Conservation (phyloP, 2,888 invertebrate species). For the Netelia fuscicornis region DNA sequence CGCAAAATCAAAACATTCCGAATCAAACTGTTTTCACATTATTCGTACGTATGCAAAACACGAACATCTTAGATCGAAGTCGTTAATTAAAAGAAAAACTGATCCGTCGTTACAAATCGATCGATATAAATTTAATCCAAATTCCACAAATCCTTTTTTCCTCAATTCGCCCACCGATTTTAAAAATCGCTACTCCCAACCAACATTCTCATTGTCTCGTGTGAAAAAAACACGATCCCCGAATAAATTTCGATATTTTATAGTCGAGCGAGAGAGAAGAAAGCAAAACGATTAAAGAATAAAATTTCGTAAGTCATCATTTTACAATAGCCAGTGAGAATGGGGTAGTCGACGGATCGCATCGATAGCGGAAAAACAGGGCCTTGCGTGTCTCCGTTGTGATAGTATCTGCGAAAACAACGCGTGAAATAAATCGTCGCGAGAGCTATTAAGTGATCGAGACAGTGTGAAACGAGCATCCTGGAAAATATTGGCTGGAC, state of each 20-base stretch:
- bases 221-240: not conserved
- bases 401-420: slow-evolving; percentile 19
- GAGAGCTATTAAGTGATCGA: slow-evolving; percentile 43
- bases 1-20: too few relatives aligned
- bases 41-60: too few relatives aligned
- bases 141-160: not conserved
- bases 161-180: not conserved
- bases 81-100: too few relatives aligned
- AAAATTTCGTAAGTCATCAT: slow-evolving; percentile 28
- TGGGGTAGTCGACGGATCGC: slow-evolving; percentile 3
- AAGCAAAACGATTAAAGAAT: not conserved
- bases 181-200: not conserved
- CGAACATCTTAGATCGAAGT: too few relatives aligned
- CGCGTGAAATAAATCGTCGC: slow-evolving; percentile 41
- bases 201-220: not conserved
- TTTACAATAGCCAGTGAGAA: slow-evolving; percentile 9
- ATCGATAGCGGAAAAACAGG: not conserved
- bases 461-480: slow-evolving; percentile 11
- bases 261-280: not conserved
- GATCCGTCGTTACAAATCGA: too few relatives aligned
- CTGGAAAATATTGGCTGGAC: slow-evolving; percentile 17
- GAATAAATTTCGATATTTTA: slow-evolving; percentile 10
- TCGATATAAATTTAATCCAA: too few relatives aligned
- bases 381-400: not conserved
- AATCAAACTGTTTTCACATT: too few relatives aligned